These are phyloP conservation scores for Coptotermes formosanus DNA, from an alignment of 1,140 invertebrate species.

Conservation along the genomic window DNA sequence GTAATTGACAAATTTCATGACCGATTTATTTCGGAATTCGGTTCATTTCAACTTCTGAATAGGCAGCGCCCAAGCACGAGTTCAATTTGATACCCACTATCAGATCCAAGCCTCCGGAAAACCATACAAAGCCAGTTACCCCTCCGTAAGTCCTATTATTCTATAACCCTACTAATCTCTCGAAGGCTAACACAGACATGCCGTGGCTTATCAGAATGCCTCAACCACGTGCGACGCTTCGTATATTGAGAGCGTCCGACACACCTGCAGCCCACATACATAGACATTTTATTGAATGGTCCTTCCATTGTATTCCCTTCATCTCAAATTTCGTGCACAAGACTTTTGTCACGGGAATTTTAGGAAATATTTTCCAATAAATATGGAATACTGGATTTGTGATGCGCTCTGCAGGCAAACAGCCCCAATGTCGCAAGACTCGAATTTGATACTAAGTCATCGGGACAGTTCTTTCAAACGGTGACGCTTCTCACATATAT, in stretches of 20 bases:
- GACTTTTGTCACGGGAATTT: neutral
- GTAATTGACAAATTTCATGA: neutral
- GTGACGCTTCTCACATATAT: too few species aligned
- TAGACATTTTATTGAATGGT: neutral
- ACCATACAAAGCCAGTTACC: neutral
- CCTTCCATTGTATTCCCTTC: neutral
- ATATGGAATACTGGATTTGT: neutral
- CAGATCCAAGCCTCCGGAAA: neutral
- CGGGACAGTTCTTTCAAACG: too few species aligned
- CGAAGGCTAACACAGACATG: too few species aligned
- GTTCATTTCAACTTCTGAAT: neutral
- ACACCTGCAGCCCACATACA: neutral
- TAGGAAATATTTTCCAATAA: neutral
- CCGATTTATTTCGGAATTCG: neutral
- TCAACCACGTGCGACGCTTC: too few species aligned
- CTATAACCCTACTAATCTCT: too few species aligned
- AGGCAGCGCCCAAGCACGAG: neutral
- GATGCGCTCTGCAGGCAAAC: neutral
- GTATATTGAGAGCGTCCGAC: too few species aligned
- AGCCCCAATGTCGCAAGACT: too few species aligned
- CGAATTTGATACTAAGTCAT: too few species aligned
- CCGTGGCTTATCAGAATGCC: too few species aligned
- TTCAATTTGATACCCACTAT: neutral
- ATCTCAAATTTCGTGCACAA: neutral
- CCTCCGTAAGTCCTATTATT: neutral